Evolutionary conservation across 1,140 invertebrate species (phyloP), one percentile per base, ranked within the genome.

Genomic region (Sarcophaga bullata): DNA sequence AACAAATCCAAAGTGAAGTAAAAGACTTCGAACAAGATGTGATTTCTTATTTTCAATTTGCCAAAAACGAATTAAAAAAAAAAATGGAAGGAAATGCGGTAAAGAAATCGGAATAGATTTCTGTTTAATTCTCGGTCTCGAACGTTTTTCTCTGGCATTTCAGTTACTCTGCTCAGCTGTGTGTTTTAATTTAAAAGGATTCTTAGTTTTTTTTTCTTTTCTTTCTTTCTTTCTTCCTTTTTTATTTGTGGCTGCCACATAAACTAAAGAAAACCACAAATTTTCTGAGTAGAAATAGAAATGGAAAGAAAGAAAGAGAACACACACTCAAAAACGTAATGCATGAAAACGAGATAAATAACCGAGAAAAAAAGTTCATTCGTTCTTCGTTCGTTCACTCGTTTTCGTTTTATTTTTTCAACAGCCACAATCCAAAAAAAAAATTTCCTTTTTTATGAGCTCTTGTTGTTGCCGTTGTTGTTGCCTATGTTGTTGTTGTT

Each of bases 311-410:
- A 46, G 48, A 46, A 80, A 80, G 54, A 0, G 13, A 80, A 54
- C 48, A 49, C 8, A n/a, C n/a, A n/a, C n/a, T n/a, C n/a, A n/a
- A 54, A 80, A 80, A 80, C 58, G 80, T 58, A 80, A 47, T 62
- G 73, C 81, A 72, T 37, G 68, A 81, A 81, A 73, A 81, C 73
- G n/a, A 81, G 81, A 81, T 81, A 81, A 81, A 81, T 68, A 81
- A 80, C 78, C 15, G 17, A 78, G 75, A 78, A 52, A 48, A n/a
- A 50, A 17, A n/a, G n/a, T 37, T 78, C 46, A 73, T 73, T 75
- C 17, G 48, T 50, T 50, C n/a, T n/a, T 78, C 25, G 75, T 78
- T 78, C 8, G 75, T n/a, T n/a, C n/a, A 50, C n/a, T 58, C n/a
- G 52, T 15, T 58, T 10, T 11, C 52, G 9, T 10, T 6, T 13